A percentile compares a stretch with the other conserved stretches of the same genome.
phyloP scores from a whole-genome alignment of 2,113 vertebrate genomes.

The Marmota monax region DNA sequence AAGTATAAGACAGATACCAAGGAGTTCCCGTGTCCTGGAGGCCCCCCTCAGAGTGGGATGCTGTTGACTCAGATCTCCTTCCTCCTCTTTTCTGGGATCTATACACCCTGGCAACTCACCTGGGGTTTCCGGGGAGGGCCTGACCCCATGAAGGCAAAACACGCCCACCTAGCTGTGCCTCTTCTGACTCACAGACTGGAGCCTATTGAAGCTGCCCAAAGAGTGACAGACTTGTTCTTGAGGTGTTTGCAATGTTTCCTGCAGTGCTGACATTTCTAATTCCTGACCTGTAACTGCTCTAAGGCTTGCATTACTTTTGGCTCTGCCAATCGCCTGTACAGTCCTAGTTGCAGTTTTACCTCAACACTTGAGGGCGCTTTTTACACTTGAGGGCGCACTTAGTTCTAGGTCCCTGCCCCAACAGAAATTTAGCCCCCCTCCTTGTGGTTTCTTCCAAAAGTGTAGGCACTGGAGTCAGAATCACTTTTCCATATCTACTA shows the following conservation, averaged over 20 bases:
- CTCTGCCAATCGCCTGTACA: neutral
- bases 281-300: neutral
- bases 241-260: neutral
- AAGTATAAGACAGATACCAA: neutral
- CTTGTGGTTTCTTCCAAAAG: neutral
- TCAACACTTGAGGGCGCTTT: neutral
- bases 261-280: neutral
- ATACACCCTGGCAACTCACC: neutral
- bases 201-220: neutral
- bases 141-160: neutral
- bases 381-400: neutral
- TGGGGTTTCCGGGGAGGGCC: neutral
- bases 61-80: neutral
- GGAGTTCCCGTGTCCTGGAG: neutral
- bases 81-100: neutral
- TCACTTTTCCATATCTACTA: neutral
- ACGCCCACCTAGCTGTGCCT: neutral
- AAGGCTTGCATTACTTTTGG: neutral
- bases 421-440: neutral
- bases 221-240: neutral
- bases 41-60: neutral
- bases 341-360: conserved; percentile 6
- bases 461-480: neutral
- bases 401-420: neutral
- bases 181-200: neutral